Conservation (phyloP, 2,888 invertebrate species). For the Tenthredo notha region DNA sequence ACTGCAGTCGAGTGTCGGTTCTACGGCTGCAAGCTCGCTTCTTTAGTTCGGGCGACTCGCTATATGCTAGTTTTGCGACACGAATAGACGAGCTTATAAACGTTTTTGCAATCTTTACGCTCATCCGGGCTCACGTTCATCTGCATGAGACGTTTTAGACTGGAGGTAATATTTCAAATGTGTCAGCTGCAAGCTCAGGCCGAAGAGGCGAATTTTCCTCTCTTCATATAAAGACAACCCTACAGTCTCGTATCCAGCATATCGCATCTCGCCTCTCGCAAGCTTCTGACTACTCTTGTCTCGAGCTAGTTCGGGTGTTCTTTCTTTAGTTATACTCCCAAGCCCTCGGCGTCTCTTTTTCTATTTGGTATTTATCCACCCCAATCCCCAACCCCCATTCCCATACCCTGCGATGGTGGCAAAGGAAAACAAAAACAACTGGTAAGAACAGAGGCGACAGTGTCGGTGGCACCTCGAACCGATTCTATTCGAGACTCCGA, state of each 20-base stretch:
- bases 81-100: slow-evolving; percentile 39
- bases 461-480: slow-evolving; percentile 20
- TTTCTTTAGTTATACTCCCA: slow-evolving; percentile 6
- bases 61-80: slow-evolving; percentile 15
- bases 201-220: slow-evolving; percentile 18
- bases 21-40: neutral
- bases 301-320: slow-evolving; percentile 23
- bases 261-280: neutral
- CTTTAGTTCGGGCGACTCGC: neutral
- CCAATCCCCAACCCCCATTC: neutral
- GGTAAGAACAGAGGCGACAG: slow-evolving; percentile 1
- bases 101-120: slow-evolving; percentile 48
- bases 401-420: neutral
- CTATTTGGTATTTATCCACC: neutral
- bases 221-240: slow-evolving; percentile 37
- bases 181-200: slow-evolving; percentile 29
- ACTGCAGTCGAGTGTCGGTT: neutral
- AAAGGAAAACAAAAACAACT: slow-evolving; percentile 27
- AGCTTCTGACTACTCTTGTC: slow-evolving; percentile 16
- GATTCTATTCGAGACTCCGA: slow-evolving; percentile 9
- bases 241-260: neutral
- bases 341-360: neutral
- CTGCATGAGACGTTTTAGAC: slow-evolving; percentile 46
- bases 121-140: slow-evolving; percentile 25
- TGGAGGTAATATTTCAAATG: slow-evolving; percentile 44